Evolutionary conservation across 2,113 vertebrate genomes (phyloP).

Genomic region (Hippocampus barbouri): DNA sequence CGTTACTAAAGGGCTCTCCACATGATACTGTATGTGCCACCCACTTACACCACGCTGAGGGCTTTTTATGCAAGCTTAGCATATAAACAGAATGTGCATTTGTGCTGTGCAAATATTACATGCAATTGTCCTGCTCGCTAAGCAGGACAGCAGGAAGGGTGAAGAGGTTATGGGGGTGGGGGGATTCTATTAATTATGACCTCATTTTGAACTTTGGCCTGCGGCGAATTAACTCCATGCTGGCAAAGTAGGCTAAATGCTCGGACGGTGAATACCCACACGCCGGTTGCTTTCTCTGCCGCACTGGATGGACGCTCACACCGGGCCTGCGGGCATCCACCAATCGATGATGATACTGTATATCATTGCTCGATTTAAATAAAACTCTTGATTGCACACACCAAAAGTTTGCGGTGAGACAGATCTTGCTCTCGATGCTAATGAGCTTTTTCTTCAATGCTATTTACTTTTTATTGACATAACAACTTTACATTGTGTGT

Average conservation of each 20-base stretch:
- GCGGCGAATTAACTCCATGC: constrained; percentile 41
- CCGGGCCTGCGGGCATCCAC: neutral
- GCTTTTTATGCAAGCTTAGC: constrained; percentile 11
- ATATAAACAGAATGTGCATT: neutral
- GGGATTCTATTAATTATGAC: constrained; percentile 60
- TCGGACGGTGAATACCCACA: constrained; percentile 18
- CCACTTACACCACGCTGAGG: constrained; percentile 13
- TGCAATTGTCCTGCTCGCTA: constrained; percentile 14
- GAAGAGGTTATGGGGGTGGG: constrained; percentile 14
- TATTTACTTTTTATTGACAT: too few species aligned
- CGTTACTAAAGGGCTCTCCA: constrained; percentile 52
- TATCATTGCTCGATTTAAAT: neutral
- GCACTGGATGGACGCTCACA: neutral
- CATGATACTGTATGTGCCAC: constrained; percentile 21
- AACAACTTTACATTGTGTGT: neutral
- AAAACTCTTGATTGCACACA: neutral
- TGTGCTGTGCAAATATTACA: neutral
- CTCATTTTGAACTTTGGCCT: constrained; percentile 56
- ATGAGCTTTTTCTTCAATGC: neutral
- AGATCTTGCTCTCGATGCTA: neutral
- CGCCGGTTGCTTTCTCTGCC: neutral
- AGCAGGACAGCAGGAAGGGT: constrained; percentile 15
- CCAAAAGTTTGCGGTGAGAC: neutral
- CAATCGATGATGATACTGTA: neutral
- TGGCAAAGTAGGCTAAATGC: constrained; percentile 66